Percentiles rank a stretch among this genome's conserved stretches.
Conservation (phyloP, 2,797 vertebrate genomes). For the Linurgus olivaceus region DNA sequence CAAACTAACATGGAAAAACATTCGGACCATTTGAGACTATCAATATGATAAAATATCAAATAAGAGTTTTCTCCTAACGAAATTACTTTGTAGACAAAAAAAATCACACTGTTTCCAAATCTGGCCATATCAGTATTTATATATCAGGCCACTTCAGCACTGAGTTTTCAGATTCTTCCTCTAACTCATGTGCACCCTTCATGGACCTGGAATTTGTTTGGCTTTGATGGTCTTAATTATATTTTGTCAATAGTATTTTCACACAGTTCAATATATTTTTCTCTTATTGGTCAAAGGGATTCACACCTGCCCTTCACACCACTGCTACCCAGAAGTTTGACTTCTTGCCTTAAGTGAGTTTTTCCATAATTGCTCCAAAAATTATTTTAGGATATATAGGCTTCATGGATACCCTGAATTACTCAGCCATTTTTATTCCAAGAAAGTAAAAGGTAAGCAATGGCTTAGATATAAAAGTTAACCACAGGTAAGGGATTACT, state of each 20-base stretch:
- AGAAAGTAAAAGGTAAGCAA: background rate
- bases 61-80: background rate
- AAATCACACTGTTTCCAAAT: background rate
- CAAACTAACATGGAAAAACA: background rate
- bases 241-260: background rate
- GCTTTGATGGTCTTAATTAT: background rate
- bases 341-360: background rate
- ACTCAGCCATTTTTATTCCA: slow-evolving; percentile 21
- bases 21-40: background rate
- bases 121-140: background rate
- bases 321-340: background rate
- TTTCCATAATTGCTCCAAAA: background rate
- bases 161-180: background rate
- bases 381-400: background rate
- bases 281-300: background rate
- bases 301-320: background rate
- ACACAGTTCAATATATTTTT: background rate
- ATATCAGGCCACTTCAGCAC: background rate
- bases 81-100: background rate
- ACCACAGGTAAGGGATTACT: background rate
- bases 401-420: background rate
- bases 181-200: background rate
- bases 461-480: background rate
- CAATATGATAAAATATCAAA: background rate
- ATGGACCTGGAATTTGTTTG: background rate